Evolutionary conservation across 2,113 vertebrate species (phyloP).

Genomic region (Colossoma macropomum): DNA sequence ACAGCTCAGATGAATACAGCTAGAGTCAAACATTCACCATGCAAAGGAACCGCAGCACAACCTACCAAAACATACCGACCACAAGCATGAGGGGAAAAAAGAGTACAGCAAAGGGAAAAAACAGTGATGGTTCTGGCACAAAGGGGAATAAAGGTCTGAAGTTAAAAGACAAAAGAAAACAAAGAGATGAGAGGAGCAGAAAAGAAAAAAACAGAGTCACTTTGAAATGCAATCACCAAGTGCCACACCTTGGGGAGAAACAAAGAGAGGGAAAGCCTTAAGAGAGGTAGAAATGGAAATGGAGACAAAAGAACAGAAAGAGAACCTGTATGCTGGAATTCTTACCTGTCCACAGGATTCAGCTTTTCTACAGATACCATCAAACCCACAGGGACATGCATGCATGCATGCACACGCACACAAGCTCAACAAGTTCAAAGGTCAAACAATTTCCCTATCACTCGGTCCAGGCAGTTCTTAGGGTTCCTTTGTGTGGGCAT

Average conservation of each 20-base stretch:
- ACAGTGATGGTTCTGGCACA: neutral
- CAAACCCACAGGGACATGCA: conserved; percentile 4
- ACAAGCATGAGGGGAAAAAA: neutral
- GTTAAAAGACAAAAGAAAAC: conserved; percentile 2
- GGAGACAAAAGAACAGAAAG: conserved; percentile 32
- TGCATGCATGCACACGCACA: conserved; percentile 9
- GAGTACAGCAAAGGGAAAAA: neutral
- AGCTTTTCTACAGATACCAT: neutral
- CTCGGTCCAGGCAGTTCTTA: neutral
- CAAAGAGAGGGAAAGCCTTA: conserved; percentile 18
- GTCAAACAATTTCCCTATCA: neutral
- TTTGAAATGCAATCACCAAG: conserved; percentile 35
- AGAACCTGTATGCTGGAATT: neutral
- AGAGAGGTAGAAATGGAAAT: conserved; percentile 40
- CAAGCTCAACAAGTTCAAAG: neutral
- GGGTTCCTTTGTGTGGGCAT: neutral
- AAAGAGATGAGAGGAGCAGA: neutral
- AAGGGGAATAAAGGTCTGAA: conserved; percentile 21
- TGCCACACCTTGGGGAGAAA: conserved; percentile 32
- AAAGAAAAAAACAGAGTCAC: conserved; percentile 28
- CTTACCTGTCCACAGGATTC: neutral
- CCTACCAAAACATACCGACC: neutral
- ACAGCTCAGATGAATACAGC: conserved; percentile 19
- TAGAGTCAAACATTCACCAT: neutral
- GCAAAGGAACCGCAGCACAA: neutral